Percentiles rank a stretch among this genome's conserved stretches.
phyloP scores from a whole-genome alignment of 2,797 vertebrate genomes.

The Arremon brunneinucha region DNA sequence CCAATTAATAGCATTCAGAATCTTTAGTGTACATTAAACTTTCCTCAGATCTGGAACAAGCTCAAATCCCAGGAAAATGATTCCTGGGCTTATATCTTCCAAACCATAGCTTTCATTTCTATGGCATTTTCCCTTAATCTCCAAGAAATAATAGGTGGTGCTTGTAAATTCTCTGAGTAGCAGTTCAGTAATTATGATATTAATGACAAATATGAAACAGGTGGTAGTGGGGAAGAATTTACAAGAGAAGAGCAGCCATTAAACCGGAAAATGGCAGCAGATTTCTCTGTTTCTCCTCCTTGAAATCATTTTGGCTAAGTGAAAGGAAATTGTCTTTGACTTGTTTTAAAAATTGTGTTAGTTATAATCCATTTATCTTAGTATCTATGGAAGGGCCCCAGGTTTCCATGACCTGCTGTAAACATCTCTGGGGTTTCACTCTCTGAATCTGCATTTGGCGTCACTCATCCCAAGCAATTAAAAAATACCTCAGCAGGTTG shows the following conservation, averaged over 20 bases:
- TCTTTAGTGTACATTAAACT: not conserved
- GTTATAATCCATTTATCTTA: constrained; percentile 20
- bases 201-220: constrained; percentile 2
- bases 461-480: not conserved
- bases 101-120: not conserved
- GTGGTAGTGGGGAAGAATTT: not conserved
- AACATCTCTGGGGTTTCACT: not conserved
- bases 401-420: not conserved
- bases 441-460: not conserved
- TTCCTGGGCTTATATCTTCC: constrained; percentile 11
- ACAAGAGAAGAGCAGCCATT: constrained; percentile 5
- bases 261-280: constrained; percentile 5
- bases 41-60: not conserved
- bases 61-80: constrained; percentile 28
- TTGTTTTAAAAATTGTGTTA: not conserved
- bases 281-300: not conserved
- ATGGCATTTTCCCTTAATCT: not conserved
- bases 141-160: constrained; percentile 9
- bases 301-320: constrained; percentile 38
- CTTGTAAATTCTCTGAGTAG: constrained; percentile 38
- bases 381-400: not conserved
- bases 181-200: constrained; percentile 17
- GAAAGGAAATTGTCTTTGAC: not conserved
- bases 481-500: not conserved
- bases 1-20: constrained; percentile 27